Evolutionary conservation across 1,140 invertebrate genomes (phyloP).

Genomic region (Archivesica marissinica): DNA sequence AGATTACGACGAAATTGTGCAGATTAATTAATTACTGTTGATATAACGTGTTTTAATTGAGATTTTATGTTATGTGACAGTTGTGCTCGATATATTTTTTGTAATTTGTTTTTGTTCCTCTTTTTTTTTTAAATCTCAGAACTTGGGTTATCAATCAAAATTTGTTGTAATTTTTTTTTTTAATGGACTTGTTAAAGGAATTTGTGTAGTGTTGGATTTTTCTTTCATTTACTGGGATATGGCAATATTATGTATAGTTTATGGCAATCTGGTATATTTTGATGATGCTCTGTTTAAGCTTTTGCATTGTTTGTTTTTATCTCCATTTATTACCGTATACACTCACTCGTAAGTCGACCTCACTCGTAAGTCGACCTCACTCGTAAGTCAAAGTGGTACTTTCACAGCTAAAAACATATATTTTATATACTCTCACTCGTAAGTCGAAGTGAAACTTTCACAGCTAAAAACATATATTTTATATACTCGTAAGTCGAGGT

Average conservation of each 20-base stretch:
- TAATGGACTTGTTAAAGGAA: background rate
- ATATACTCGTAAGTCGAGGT: no score
- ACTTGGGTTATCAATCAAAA: constrained; percentile 1
- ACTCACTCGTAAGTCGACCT: no score
- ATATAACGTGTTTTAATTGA: constrained; percentile 8
- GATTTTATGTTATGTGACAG: constrained; percentile 13
- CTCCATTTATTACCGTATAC: no score
- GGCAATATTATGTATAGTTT: background rate
- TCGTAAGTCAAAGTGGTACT: no score
- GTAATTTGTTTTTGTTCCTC: constrained; percentile 1
- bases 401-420: no score
- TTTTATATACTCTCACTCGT: no score
- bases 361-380: no score
- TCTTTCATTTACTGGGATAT: constrained; percentile 1
- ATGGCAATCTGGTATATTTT: constrained; percentile 13
- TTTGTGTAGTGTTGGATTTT: background rate
- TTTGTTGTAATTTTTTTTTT: constrained; percentile 9
- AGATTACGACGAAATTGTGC: constrained; percentile 7
- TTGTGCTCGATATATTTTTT: constrained; percentile 10
- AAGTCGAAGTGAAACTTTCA: no score
- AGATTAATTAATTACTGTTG: background rate
- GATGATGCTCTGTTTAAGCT: background rate
- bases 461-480: no score
- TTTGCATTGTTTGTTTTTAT: background rate
- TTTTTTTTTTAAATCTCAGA: background rate